Conservation (phyloP, 2,113 vertebrate genomes). For the Cnemophilus loriae region DNA sequence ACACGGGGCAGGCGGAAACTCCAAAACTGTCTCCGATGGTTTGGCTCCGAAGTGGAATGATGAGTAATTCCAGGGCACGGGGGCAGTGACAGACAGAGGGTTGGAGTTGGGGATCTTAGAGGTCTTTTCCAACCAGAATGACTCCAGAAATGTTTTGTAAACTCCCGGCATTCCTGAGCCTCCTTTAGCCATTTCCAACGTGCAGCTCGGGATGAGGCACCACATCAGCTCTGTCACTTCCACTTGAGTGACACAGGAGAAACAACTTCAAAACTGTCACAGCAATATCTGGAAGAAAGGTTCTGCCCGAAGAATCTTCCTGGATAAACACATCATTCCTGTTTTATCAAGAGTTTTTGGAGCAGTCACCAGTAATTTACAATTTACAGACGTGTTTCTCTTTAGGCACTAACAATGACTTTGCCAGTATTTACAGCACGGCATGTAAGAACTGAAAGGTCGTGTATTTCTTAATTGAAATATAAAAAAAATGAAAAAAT, state of each 20-base stretch:
- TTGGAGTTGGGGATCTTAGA: accelerated
- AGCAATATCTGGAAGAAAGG: background rate
- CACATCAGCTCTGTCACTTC: background rate
- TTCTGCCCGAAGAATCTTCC: background rate
- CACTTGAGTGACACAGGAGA: no score
- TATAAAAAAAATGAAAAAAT: accelerated
- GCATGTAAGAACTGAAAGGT: background rate
- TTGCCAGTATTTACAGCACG: background rate
- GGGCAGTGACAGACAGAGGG: background rate
- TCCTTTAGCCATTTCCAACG: accelerated
- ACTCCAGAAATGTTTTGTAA: background rate
- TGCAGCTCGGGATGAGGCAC: background rate
- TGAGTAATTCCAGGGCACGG: accelerated
- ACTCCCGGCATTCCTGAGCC: background rate
- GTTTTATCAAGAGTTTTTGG: background rate
- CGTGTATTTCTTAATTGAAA: background rate
- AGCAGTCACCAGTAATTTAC: background rate
- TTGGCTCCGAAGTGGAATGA: background rate
- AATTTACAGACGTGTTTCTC: accelerated
- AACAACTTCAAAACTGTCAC: background rate
- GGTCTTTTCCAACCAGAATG: background rate
- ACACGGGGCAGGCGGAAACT: accelerated
- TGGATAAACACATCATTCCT: background rate
- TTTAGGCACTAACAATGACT: background rate
- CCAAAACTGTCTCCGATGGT: accelerated